These are phyloP conservation scores for Sialia sialis DNA, from an alignment of 2,113 vertebrate genomes.

Conservation along the genomic window DNA sequence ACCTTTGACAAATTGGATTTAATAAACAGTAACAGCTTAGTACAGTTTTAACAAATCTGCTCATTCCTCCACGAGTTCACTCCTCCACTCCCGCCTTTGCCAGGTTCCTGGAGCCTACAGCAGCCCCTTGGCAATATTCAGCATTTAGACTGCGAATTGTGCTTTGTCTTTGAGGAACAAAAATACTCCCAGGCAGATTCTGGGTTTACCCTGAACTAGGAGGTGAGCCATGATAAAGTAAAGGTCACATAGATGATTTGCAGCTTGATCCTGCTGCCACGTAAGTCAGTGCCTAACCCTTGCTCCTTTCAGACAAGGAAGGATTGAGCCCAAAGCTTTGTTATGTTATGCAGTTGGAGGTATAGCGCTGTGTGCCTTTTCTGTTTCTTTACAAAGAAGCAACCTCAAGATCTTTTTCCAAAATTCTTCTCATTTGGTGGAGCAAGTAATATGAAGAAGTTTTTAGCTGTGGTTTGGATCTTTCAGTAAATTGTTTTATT, in stretches of 20 bases:
- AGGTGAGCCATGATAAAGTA: not conserved
- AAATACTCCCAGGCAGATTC: not conserved
- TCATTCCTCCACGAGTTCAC: not conserved
- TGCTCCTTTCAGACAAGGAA: not conserved
- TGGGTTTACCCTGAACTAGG: not conserved
- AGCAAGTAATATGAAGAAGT: not conserved
- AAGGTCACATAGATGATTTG: not conserved
- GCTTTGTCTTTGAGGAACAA: not conserved
- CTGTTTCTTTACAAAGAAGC: not conserved
- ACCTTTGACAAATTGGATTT: constrained; percentile 41
- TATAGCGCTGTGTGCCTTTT: not conserved
- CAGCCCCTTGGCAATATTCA: constrained; percentile 30
- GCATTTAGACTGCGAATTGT: not conserved
- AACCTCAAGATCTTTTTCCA: not conserved
- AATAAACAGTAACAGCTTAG: constrained; percentile 48
- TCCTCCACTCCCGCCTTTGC: not conserved
- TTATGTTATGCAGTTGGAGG: not conserved
- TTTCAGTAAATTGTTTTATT: not conserved
- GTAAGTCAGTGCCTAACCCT: not conserved
- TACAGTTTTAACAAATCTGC: constrained; percentile 34
- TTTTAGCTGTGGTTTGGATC: not conserved
- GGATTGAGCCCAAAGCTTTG: not conserved
- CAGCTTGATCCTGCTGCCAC: not conserved
- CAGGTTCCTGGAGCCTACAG: constrained; percentile 17
- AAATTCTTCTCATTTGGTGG: not conserved